Conservation (phyloP, 2,888 invertebrate species). For the Drosophila mimica region DNA sequence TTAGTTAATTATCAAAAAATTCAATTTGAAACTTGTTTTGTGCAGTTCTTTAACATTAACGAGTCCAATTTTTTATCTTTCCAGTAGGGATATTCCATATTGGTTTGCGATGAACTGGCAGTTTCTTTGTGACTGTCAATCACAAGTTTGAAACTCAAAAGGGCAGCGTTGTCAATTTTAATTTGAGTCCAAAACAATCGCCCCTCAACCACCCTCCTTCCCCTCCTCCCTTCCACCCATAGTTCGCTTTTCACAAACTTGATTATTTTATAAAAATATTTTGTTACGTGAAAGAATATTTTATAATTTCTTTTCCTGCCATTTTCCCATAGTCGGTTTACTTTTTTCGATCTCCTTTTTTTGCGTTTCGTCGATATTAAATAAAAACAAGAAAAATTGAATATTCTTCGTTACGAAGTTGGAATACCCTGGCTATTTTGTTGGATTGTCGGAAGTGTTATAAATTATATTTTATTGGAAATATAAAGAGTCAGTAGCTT, state of each 20-base stretch:
- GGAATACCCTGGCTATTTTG: slow-evolving; percentile 10
- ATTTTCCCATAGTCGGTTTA: slow-evolving; percentile 1
- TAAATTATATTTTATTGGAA: not conserved
- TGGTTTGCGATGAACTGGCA: not conserved
- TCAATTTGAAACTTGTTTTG: not conserved
- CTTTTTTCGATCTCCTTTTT: slow-evolving; percentile 2
- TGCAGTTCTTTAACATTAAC: not conserved
- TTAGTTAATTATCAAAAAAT: not conserved
- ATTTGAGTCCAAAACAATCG: slow-evolving; percentile 40
- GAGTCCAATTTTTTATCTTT: not conserved
- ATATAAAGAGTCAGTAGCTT: not conserved
- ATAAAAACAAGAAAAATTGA: slow-evolving; percentile 61
- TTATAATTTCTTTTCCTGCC: slow-evolving; percentile 35
- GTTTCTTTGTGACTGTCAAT: slow-evolving; percentile 5
- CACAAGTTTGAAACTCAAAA: slow-evolving; percentile 17
- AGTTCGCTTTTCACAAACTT: slow-evolving; percentile 43
- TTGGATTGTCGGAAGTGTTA: too few relatives aligned
- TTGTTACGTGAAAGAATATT: slow-evolving; percentile 76
- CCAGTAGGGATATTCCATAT: not conserved
- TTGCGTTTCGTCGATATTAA: slow-evolving; percentile 71
- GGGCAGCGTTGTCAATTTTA: slow-evolving; percentile 52
- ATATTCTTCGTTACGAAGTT: not conserved
- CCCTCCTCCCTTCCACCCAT: not conserved
- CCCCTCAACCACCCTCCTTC: not conserved
- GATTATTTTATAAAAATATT: slow-evolving; percentile 79